Evolutionary conservation across 2,113 vertebrate genomes (phyloP).

Genomic region (Psilopsiagon aymara): DNA sequence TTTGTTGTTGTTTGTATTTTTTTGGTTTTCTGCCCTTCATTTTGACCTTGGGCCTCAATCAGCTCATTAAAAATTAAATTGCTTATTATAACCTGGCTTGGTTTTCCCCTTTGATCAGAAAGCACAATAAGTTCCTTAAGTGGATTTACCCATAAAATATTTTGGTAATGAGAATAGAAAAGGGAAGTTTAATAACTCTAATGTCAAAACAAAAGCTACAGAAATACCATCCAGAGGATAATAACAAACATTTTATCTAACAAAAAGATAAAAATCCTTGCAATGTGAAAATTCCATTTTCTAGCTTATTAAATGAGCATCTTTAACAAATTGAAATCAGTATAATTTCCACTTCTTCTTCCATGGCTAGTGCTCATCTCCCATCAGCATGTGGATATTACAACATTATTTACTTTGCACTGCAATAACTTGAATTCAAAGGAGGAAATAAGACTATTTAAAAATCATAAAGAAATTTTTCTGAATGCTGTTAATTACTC

Average conservation of each 20-base stretch:
- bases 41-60: conserved; percentile 74
- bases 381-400: background rate
- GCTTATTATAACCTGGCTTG: conserved; percentile 77
- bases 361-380: background rate
- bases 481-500: background rate
- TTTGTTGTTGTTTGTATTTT: conserved; percentile 64
- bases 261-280: conserved; percentile 12
- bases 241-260: conserved; percentile 42
- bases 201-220: conserved; percentile 58
- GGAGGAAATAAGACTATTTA: background rate
- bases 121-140: conserved; percentile 71
- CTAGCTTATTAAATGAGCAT: conserved; percentile 5
- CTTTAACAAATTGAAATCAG: background rate
- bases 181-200: conserved; percentile 67
- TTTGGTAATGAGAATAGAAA: conserved; percentile 69
- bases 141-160: conserved; percentile 73
- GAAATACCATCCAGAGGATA: conserved; percentile 32
- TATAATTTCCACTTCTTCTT: background rate
- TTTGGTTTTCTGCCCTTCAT: conserved; percentile 61
- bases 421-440: background rate
- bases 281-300: conserved; percentile 13
- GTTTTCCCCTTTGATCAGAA: conserved; percentile 79
- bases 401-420: background rate
- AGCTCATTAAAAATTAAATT: conserved; percentile 85
- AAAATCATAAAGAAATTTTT: background rate